A percentile compares a stretch with the other conserved stretches of the same genome.
phyloP scores from a whole-genome alignment of 2,113 vertebrate species.

The Hucho hucho region DNA sequence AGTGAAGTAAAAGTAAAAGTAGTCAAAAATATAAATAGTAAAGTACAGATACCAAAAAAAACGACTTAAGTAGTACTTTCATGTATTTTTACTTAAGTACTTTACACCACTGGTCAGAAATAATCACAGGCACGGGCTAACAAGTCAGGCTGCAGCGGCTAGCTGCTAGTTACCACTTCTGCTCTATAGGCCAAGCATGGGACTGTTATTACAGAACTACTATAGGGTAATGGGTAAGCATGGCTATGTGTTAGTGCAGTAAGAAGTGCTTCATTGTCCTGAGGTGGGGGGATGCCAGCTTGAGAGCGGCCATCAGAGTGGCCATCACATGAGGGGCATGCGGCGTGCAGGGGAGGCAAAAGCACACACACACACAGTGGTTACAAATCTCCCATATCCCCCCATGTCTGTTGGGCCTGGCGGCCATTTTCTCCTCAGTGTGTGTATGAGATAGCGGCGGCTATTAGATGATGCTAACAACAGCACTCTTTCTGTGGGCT shows the following conservation, averaged over 20 bases:
- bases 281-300: conserved; percentile 18
- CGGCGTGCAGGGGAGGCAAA: conserved; percentile 23
- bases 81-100: too few relatives aligned
- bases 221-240: background rate
- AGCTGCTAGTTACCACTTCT: too few relatives aligned
- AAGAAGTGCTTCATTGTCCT: conserved; percentile 26
- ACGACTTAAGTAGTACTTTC: too few relatives aligned
- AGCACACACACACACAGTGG: background rate
- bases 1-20: too few relatives aligned
- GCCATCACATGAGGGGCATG: conserved; percentile 51
- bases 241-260: background rate
- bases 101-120: too few relatives aligned
- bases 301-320: conserved; percentile 19
- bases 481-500: background rate
- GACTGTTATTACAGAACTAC: background rate
- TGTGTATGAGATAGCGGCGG: background rate
- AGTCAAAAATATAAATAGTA: too few relatives aligned
- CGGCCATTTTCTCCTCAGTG: background rate
- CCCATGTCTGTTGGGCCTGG: background rate
- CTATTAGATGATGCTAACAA: background rate
- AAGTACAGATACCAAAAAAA: too few relatives aligned
- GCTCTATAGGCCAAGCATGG: too few relatives aligned
- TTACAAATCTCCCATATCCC: background rate
- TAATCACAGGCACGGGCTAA: too few relatives aligned
- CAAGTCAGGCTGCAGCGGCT: too few relatives aligned